Conservation (phyloP, 2,797 vertebrate genomes). For the Lagodon rhomboides region DNA sequence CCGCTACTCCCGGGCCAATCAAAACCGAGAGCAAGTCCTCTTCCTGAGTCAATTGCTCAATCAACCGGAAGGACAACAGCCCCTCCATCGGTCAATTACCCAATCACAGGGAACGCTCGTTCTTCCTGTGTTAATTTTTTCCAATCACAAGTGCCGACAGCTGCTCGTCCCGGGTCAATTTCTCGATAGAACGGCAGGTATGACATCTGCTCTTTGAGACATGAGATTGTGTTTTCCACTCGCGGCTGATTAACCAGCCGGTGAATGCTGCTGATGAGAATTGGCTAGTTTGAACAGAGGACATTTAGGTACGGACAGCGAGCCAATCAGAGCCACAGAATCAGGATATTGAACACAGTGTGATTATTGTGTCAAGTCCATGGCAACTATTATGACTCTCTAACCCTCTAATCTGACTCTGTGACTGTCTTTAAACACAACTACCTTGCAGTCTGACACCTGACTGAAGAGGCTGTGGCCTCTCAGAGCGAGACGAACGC, state of each 20-base stretch:
- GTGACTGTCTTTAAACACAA: too few relatives aligned
- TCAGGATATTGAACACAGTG: not conserved
- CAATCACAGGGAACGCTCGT: constrained; percentile 46
- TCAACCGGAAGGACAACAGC: constrained; percentile 71
- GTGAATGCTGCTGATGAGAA: not conserved
- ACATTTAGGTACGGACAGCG: not conserved
- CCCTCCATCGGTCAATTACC: constrained; percentile 65
- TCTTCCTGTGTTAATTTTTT: constrained; percentile 27
- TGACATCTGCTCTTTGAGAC: not conserved
- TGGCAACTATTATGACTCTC: not conserved
- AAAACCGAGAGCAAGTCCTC: constrained; percentile 46
- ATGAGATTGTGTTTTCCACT: not conserved
- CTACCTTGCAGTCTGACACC: too few relatives aligned
- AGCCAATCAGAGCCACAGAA: not conserved
- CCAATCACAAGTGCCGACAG: constrained; percentile 14
- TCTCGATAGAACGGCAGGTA: not conserved
- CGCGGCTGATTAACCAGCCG: not conserved
- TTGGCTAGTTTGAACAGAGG: not conserved
- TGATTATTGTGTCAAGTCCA: too few relatives aligned
- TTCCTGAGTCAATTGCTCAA: constrained; percentile 63
- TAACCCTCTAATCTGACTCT: too few relatives aligned
- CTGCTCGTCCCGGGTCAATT: constrained; percentile 4
- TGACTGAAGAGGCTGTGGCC: too few relatives aligned
- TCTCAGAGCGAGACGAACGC: not conserved
- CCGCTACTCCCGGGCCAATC: constrained; percentile 59